Conservation (phyloP, 2,113 vertebrate genomes). For the Bagarius yarrelli region DNA sequence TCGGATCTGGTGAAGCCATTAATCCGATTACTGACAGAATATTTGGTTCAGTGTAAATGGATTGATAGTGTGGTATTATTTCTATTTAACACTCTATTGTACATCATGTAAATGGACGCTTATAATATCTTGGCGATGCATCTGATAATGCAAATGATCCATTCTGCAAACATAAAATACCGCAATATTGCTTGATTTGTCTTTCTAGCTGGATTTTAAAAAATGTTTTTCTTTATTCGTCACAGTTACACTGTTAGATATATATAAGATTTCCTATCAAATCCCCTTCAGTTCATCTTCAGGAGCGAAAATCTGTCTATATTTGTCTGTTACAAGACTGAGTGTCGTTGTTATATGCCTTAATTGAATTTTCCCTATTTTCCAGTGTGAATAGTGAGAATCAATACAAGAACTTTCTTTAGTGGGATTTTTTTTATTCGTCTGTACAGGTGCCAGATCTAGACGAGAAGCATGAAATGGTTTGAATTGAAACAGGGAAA, state of each 20-base stretch:
- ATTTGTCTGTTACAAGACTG: background rate
- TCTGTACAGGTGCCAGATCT: slow-evolving; percentile 1
- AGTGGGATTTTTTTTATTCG: background rate
- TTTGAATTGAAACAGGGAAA: slow-evolving; percentile 42
- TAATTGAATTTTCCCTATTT: slow-evolving; percentile 46
- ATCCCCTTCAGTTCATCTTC: background rate
- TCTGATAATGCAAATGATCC: background rate
- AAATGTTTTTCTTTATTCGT: slow-evolving; percentile 30
- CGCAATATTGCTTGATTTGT: background rate
- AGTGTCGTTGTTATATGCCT: slow-evolving; percentile 32
- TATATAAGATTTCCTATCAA: background rate
- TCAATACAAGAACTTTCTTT: slow-evolving; percentile 28
- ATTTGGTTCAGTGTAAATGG: no score
- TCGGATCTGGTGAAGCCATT: no score
- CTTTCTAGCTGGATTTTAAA: slow-evolving; percentile 17
- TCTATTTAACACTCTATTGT: background rate
- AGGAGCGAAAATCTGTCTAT: slow-evolving; percentile 17
- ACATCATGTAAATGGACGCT: background rate
- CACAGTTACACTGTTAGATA: slow-evolving; percentile 3
- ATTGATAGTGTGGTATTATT: no score
- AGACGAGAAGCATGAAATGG: slow-evolving; percentile 27
- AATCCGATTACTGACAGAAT: no score
- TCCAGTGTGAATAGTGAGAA: slow-evolving; percentile 28
- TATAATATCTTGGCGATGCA: background rate
- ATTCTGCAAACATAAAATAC: background rate